A percentile compares a stretch with the other conserved stretches of the same genome.
These are phyloP conservation scores for Etheostoma nigrum DNA, from an alignment of 2,797 vertebrate species.

Conservation along the genomic window DNA sequence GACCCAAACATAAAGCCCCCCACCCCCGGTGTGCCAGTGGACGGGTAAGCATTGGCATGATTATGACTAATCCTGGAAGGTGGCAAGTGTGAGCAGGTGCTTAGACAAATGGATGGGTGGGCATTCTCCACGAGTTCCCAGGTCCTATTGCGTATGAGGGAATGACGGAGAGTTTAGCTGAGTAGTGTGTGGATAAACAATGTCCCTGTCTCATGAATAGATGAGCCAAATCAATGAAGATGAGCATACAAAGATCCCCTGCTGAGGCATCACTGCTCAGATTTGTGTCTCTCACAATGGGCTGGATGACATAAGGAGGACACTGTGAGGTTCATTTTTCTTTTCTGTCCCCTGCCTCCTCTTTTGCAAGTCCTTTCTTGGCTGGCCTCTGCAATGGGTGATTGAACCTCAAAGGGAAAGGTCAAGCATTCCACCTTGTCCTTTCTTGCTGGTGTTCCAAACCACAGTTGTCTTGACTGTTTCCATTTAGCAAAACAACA, in stretches of 20 bases:
- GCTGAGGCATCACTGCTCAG: slow-evolving; percentile 85
- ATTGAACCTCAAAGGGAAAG: slow-evolving; percentile 85
- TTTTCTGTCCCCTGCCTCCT: slow-evolving; percentile 63
- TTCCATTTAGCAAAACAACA: slow-evolving; percentile 36
- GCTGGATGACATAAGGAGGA: slow-evolving; percentile 87
- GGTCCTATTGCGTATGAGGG: slow-evolving; percentile 73
- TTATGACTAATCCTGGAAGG: slow-evolving; percentile 81
- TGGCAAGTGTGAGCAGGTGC: slow-evolving; percentile 83
- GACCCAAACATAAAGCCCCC: slow-evolving; percentile 47
- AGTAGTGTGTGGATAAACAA: slow-evolving; percentile 84
- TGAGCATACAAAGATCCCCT: slow-evolving; percentile 87
- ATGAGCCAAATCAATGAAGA: slow-evolving; percentile 87
- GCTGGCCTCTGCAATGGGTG: slow-evolving; percentile 81
- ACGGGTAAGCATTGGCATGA: slow-evolving; percentile 72
- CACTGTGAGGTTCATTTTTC: slow-evolving; percentile 86
- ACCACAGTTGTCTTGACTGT: slow-evolving; percentile 69
- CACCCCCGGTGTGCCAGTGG: slow-evolving; percentile 71
- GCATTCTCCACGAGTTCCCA: slow-evolving; percentile 74
- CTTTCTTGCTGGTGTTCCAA: slow-evolving; percentile 73
- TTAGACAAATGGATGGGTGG: slow-evolving; percentile 74
- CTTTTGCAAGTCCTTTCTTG: slow-evolving; percentile 70
- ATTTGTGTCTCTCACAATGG: slow-evolving; percentile 88
- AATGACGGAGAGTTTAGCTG: slow-evolving; percentile 70
- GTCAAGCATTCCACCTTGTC: slow-evolving; percentile 85
- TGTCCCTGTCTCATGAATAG: slow-evolving; percentile 85